Base-by-base conservation (phyloP, 2,888 invertebrate genomes). In the Steinernema hermaphroditum region DNA sequence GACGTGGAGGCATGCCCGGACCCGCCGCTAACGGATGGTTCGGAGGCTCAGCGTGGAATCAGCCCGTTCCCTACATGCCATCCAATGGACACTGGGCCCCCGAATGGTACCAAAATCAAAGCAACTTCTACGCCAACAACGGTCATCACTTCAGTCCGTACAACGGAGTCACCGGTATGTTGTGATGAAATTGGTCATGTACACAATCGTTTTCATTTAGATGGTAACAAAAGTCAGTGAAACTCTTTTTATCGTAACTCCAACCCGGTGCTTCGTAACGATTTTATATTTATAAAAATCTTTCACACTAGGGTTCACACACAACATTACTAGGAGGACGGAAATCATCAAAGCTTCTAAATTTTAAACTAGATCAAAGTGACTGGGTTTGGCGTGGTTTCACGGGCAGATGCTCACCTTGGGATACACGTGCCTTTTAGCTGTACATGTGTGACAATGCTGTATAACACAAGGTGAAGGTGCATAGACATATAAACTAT, bases 51-150 rank as follows among this genome's bases (percentile, higher is more conserved):
- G 27, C 29, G 34, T 81, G 80, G 81, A 72, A 75, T 57, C 81
- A 82, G 71, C 78, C 81, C 73, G 82, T 80, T 37, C 80, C 81
- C n/a, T 83, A 83, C 74, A 80, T 54, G 54, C 54, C 54, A 22
- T 54, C 54, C n/a, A 54, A 54, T 27, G 54, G 54, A 12, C 54
- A 54, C 24, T 54, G 54, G 54, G 12, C 37, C 37, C 54, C 54
- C 19, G 54, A 54, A 27, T 54, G 54, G 54, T 72, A 50, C 50
- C 72, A 72, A 62, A 46, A 32, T 24, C 54, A 54, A 24, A 73
- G 22, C 41, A 72, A 72, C 46, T 68, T 22, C n/a, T 29, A 71
- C 50, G 46, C 69, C 32, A 49, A 72, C 29, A 34, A 32, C 22
- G 73, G 71, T 12, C 72, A 72, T 37, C 54, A 54, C 27, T 54